phyloP scores from a whole-genome alignment of 2,797 vertebrate species.

The Mycteria americana region DNA sequence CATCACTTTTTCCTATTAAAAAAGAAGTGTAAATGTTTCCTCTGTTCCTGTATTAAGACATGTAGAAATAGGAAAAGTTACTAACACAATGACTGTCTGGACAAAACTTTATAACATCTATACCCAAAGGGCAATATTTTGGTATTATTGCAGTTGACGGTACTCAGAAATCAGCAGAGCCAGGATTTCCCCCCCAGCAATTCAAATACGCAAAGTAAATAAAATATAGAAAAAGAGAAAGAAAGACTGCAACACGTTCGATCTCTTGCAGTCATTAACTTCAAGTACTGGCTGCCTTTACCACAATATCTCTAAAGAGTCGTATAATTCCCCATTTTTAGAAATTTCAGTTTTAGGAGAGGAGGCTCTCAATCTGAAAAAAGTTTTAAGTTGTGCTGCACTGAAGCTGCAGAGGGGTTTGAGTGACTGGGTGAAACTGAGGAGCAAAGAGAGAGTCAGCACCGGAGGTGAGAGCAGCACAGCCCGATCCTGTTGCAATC shows the following conservation, averaged over 20 bases:
- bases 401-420: neutral
- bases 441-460: neutral
- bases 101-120: neutral
- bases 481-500: neutral
- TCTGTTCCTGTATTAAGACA: slow-evolving; percentile 21
- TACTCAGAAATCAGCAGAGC: neutral
- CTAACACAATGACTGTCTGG: neutral
- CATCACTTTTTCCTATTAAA: slow-evolving; percentile 51
- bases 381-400: neutral
- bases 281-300: neutral
- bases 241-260: neutral
- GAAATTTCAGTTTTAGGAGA: neutral
- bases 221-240: neutral
- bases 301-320: neutral
- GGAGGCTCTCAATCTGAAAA: neutral
- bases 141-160: neutral
- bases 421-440: neutral
- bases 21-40: slow-evolving; percentile 23
- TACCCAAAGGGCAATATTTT: neutral
- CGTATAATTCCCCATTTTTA: neutral
- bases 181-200: neutral
- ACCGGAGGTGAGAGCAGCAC: neutral
- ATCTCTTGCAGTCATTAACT: neutral
- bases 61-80: slow-evolving; percentile 2
- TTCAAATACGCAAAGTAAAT: neutral